phyloP scores from a whole-genome alignment of 2,797 vertebrate genomes.

The Tolypeutes matacus region DNA sequence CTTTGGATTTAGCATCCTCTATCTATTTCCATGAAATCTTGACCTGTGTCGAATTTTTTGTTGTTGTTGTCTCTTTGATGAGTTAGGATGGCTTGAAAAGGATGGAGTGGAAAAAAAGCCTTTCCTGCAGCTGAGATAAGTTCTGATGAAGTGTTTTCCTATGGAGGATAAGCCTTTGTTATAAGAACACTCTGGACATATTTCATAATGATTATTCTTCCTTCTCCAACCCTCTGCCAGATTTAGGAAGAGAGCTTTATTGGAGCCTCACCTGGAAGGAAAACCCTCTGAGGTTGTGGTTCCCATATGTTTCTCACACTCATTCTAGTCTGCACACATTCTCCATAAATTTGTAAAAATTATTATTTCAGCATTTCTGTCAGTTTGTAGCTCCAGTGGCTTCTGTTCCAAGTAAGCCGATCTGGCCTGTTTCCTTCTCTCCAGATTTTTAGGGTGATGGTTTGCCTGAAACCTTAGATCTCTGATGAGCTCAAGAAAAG shows the following conservation, averaged over 20 bases:
- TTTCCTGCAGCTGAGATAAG: not conserved
- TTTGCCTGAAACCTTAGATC: conserved; percentile 15
- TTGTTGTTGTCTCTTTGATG: not conserved
- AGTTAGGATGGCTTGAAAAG: not conserved
- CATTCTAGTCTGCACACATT: not conserved
- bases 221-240: not conserved
- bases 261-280: not conserved
- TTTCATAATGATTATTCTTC: not conserved
- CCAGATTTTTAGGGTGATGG: not conserved
- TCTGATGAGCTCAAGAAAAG: not conserved
- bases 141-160: not conserved
- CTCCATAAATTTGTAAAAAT: not conserved
- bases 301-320: not conserved
- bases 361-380: not conserved
- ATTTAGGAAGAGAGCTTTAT: not conserved
- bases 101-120: not conserved
- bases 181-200: not conserved
- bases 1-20: not conserved
- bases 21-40: not conserved
- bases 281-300: not conserved
- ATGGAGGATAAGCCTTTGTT: not conserved
- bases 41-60: not conserved
- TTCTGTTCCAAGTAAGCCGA: not conserved
- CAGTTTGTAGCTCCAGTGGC: not conserved
- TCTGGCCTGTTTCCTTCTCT: not conserved